Base-by-base conservation (phyloP, 2,113 vertebrate species). In the Kryptolebias marmoratus region DNA sequence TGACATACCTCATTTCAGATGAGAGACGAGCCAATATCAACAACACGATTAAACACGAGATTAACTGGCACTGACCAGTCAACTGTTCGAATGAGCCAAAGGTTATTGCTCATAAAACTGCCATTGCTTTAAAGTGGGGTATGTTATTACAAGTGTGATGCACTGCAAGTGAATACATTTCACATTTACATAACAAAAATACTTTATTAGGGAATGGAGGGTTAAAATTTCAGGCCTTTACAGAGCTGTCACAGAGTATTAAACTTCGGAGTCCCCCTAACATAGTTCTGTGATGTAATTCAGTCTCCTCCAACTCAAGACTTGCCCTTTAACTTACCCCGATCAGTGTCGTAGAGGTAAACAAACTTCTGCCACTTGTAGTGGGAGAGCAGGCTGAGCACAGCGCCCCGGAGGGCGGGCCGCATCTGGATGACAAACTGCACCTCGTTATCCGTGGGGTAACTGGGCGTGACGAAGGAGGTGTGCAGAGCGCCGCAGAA, bases 381-480 rank as follows among this genome's bases (percentile, higher is more conserved):
- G 80, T 98, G 94, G 61, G 94, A 94, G 75, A 99, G 92, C 85
- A 99, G 95, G 81, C 95, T 98, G 83, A 99, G 87, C 88, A 99
- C 96, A 30, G 97, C 95, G 3, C 97, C 97, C 82, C 96, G 95
- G 45, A 99, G 91, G 1, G 97, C 95, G 12, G 98, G 98, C 3
- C 97, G 94, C 96, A 99, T 98, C 93, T 99, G 98, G 90, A 99
- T 99, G 92, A 99, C 98, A 50, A 99, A 99, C 94, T 99, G 98
- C 86, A 99, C 96, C 82, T 98, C 97, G 30, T 97, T 97, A 67
- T 99, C 98, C 1, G 96, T 98, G 44, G 98, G 97, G 84, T 97
- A 99, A 89, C 97, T 98, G 57, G 98, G 97, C 0, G 98, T 99
- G 92, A 99, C 93, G 65, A 99, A 99, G 81, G 98, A 99, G 0